Percentiles rank a stretch among this genome's conserved stretches.
Conservation (phyloP, 2,888 invertebrate genomes). For the Acleris holmiana region DNA sequence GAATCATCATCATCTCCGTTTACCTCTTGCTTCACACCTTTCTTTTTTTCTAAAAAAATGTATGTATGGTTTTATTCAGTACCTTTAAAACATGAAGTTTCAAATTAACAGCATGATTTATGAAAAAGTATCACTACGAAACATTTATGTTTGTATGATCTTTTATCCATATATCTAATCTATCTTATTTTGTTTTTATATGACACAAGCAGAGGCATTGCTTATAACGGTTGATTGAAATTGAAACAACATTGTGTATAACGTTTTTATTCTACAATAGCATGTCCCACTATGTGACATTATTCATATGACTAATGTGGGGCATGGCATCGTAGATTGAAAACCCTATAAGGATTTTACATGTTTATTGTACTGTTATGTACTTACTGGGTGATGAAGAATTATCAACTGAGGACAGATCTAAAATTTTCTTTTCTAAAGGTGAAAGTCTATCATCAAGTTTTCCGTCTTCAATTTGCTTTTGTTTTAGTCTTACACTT, state of each 20-base stretch:
- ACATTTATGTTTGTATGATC: no score
- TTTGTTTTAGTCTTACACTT: constrained; percentile 62
- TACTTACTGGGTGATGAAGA: constrained; percentile 53
- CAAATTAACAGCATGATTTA: no score
- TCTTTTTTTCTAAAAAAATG: constrained; percentile 56
- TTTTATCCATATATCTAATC: no score
- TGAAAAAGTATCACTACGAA: no score
- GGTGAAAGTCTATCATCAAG: constrained; percentile 53
- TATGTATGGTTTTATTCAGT: not conserved
- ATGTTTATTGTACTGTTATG: not conserved
- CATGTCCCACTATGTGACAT: no score
- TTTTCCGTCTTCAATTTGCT: constrained; percentile 64
- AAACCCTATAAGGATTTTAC: not conserved
- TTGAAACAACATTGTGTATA: no score
- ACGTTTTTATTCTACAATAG: no score
- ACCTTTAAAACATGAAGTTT: not conserved
- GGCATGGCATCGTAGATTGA: not conserved
- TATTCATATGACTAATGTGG: no score
- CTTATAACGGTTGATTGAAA: no score
- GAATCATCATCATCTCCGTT: constrained; percentile 58
- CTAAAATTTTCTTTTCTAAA: constrained; percentile 63
- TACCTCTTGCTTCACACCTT: constrained; percentile 58
- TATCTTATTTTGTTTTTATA: no score
- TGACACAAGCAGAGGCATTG: no score
- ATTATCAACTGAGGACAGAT: constrained; percentile 52